phyloP scores from a whole-genome alignment of 2,113 vertebrate genomes.

The Manacus vitellinus region DNA sequence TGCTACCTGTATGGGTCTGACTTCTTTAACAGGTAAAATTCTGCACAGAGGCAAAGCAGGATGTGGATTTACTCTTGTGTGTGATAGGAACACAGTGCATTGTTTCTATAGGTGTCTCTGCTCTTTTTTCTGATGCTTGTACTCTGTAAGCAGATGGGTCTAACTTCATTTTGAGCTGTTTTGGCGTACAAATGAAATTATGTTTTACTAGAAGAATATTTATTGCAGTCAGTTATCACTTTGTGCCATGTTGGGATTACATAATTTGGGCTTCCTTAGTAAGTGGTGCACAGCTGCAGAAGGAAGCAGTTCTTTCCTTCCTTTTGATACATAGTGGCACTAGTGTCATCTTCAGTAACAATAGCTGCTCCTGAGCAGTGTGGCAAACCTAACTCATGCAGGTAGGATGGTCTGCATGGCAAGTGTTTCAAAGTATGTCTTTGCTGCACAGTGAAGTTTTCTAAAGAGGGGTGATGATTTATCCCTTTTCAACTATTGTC shows the following conservation, averaged over 20 bases:
- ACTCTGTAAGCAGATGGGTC: neutral
- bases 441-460: neutral
- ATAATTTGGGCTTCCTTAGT: neutral
- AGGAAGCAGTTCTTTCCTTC: neutral
- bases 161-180: neutral
- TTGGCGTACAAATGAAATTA: neutral
- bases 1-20: conserved; percentile 93
- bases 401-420: neutral
- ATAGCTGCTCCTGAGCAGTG: neutral
- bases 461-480: neutral
- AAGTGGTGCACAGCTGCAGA: neutral
- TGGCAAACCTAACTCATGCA: neutral
- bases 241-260: neutral
- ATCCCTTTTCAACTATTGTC: neutral
- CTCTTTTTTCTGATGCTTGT: neutral
- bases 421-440: neutral
- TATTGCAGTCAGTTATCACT: neutral
- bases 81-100: neutral
- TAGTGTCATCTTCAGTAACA: neutral
- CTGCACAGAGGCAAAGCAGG: neutral
- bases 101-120: neutral
- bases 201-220: neutral
- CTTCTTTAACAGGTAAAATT: conserved; percentile 90
- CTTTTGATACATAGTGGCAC: neutral
- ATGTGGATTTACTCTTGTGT: neutral